phyloP scores from a whole-genome alignment of 1,140 invertebrate species.

The Drosophila sucinea region DNA sequence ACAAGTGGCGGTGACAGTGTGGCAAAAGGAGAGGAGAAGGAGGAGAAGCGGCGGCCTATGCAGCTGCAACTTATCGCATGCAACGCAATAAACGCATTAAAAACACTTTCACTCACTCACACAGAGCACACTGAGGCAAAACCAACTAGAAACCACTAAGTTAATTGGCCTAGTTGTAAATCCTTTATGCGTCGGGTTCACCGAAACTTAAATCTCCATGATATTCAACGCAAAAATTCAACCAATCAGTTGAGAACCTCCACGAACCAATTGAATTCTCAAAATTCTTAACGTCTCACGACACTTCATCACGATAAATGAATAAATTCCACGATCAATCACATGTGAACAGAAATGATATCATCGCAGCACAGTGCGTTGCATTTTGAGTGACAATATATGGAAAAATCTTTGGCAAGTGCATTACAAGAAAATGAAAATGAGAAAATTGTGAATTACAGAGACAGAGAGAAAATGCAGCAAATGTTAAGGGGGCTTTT shows the following conservation, averaged over 20 bases:
- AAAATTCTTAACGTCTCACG: no score
- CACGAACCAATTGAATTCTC: no score
- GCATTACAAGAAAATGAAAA: constrained; percentile 10
- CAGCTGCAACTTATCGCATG: constrained; percentile 39
- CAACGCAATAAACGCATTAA: constrained; percentile 37
- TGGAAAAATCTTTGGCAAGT: constrained; percentile 6
- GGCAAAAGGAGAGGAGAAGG: background rate
- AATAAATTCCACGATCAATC: no score
- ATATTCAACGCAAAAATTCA: no score
- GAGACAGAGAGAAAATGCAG: background rate
- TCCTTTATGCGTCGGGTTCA: no score
- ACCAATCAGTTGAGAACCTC: no score
- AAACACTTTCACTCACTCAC: constrained; percentile 32
- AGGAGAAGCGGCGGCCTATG: background rate
- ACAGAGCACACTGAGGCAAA: background rate
- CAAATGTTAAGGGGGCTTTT: background rate
- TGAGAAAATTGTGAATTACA: background rate
- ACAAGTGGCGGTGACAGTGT: constrained; percentile 11
- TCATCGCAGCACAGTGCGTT: constrained; percentile 6
- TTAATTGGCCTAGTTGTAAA: no score
- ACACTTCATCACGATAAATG: no score
- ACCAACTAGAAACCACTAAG: no score
- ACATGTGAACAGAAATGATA: constrained; percentile 6
- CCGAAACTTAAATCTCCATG: no score
- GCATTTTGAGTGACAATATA: constrained; percentile 15